These are phyloP conservation scores for Scophthalmus maximus DNA, from an alignment of 2,113 vertebrate species.

Conservation along the genomic window DNA sequence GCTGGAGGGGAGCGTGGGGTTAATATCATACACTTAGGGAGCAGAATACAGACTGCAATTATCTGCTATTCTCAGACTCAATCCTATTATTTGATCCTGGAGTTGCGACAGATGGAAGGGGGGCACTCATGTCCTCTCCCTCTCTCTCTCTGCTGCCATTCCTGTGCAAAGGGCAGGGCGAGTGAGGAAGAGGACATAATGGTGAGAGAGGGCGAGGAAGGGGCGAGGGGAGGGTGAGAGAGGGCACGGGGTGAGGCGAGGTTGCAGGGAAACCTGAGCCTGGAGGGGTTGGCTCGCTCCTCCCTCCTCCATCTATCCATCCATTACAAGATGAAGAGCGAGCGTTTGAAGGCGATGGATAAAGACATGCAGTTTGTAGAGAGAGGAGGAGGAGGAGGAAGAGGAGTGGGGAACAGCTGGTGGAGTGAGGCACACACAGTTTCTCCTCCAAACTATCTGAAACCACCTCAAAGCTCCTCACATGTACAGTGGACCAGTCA, in stretches of 20 bases:
- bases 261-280: conserved; percentile 78
- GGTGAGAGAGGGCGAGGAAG: conserved; percentile 73
- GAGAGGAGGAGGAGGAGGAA: background rate
- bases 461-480: too few relatives aligned
- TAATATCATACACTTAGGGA: conserved; percentile 86
- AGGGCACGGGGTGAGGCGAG: conserved; percentile 44
- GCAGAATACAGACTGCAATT: conserved; percentile 86
- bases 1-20: conserved; percentile 81
- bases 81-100: conserved; percentile 83
- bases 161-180: conserved; percentile 73
- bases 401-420: conserved; percentile 30
- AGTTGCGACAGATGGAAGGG: conserved; percentile 87
- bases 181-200: conserved; percentile 66
- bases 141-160: conserved; percentile 68
- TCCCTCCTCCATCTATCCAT: conserved; percentile 57
- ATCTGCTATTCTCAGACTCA: conserved; percentile 87
- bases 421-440: background rate
- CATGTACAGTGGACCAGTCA: too few relatives aligned
- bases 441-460: too few relatives aligned
- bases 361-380: conserved; percentile 31
- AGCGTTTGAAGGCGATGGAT: conserved; percentile 69
- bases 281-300: conserved; percentile 28
- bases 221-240: conserved; percentile 57
- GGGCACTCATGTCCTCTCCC: conserved; percentile 71
- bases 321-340: conserved; percentile 60